These are phyloP conservation scores for Oedothorax gibbosus DNA, from an alignment of 1,140 invertebrate genomes.

Conservation along the genomic window DNA sequence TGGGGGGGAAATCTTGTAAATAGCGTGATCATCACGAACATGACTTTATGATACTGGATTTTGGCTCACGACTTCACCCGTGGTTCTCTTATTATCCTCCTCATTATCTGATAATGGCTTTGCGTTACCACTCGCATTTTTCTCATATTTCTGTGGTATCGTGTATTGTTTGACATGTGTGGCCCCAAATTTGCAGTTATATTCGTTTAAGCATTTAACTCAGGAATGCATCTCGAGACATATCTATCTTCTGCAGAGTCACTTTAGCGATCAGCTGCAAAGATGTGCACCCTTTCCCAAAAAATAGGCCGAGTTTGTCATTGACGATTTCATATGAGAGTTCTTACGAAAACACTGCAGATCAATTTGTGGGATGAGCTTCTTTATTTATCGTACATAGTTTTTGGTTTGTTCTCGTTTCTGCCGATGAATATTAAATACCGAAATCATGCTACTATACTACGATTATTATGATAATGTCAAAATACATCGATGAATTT, in stretches of 20 bases:
- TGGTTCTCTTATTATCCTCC: slow-evolving; percentile 41
- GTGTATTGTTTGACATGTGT: slow-evolving; percentile 48
- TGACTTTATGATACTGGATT: slow-evolving; percentile 44
- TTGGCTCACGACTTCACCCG: slow-evolving; percentile 55
- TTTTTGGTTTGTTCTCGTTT: too few species aligned
- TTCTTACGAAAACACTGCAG: too few species aligned
- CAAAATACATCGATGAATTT: too few species aligned
- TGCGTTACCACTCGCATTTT: slow-evolving; percentile 49
- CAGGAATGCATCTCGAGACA: slow-evolving; percentile 43
- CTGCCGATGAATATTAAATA: too few species aligned
- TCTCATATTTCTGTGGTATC: slow-evolving; percentile 47
- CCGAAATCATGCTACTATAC: too few species aligned
- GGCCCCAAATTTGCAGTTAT: slow-evolving; percentile 45
- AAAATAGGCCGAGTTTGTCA: too few species aligned
- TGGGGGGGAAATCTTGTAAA: slow-evolving; percentile 25
- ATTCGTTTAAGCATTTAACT: slow-evolving; percentile 35
- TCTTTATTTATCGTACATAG: too few species aligned
- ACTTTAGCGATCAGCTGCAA: too few species aligned
- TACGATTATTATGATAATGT: too few species aligned
- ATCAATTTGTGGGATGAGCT: too few species aligned
- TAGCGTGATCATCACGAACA: slow-evolving; percentile 49
- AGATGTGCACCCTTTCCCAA: too few species aligned
- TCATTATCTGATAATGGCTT: slow-evolving; percentile 58
- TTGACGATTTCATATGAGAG: too few species aligned
- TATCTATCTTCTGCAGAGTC: not conserved